Evolutionary conservation across 2,113 vertebrate genomes (phyloP).

Genomic region (Cricetomys ansorgei): DNA sequence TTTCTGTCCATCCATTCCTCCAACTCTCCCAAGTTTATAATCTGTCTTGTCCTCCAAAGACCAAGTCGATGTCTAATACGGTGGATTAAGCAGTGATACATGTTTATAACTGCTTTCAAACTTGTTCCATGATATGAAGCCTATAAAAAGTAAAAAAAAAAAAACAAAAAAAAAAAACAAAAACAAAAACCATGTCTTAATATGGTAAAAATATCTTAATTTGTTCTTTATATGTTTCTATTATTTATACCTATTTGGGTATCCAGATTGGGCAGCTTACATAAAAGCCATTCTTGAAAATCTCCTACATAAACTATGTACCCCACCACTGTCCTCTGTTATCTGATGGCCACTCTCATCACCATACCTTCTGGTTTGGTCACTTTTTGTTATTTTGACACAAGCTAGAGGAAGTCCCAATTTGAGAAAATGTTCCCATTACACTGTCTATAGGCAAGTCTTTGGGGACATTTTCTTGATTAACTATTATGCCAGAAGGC

Average conservation of each 20-base stretch:
- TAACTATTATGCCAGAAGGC: background rate
- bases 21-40: constrained; percentile 67
- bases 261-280: background rate
- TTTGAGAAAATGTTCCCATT: background rate
- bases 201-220: too few species aligned
- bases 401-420: background rate
- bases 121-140: constrained; percentile 62
- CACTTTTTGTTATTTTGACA: background rate
- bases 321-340: background rate
- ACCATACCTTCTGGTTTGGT: background rate
- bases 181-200: too few species aligned
- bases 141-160: constrained; percentile 67
- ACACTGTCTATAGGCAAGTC: background rate
- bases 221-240: background rate
- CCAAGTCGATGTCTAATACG: constrained; percentile 61
- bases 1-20: constrained; percentile 83
- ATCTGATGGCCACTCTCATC: background rate
- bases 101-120: constrained; percentile 62
- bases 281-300: background rate
- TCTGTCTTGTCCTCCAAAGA: constrained; percentile 70
- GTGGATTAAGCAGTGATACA: constrained; percentile 63
- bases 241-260: background rate
- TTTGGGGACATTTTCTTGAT: background rate
- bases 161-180: too few species aligned
- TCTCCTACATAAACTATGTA: background rate